Evolutionary conservation across 2,888 invertebrate genomes (phyloP), one percentile per base, ranked within the genome.

Genomic region (Drosophila aldrichi): DNA sequence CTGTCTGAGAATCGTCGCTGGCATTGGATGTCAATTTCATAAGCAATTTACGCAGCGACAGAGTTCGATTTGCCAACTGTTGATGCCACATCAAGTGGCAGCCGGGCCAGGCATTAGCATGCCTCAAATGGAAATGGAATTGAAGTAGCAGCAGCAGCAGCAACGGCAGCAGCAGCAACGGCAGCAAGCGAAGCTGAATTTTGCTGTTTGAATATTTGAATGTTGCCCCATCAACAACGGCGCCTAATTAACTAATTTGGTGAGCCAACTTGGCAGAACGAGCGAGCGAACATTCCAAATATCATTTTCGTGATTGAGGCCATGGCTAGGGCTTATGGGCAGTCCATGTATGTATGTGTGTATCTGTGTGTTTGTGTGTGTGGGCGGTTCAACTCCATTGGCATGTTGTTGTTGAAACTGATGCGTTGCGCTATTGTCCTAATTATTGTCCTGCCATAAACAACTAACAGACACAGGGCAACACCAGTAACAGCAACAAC

Each of bases 361-460:
- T 12, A 16, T 12, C 4, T 6, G 3, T 20, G 14, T 20, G 7
- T 51, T 1, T 51, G 20, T 34, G 20, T 36, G 51, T 36, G 48
- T 16, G 46, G 44, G 29, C n/a, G 40, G 51, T 22, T 65, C 61
- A 76, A 76, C 77, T 63, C 58, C 72, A 77, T 66, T 44, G 63
- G 57, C 44, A 20, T 41, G 65, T 63, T 67, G 58, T 48, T 75
- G 80, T 43, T 25, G 43, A 63, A 77, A 80, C 81, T 80, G 77
- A 77, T 77, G 82, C 68, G 82, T 58, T 81, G 70, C 82, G 72
- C 82, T 60, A 68, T 71, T 82, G 83, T 85, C 88, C 84, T 84
- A 84, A 84, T 84, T 89, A 84, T 89, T 84, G 88, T 88, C 74
- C 90, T 85, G 88, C 84, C 86, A 89, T 84, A 89, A 84, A 89